Percentiles rank a stretch among this genome's conserved stretches.
These are phyloP conservation scores for Antechinus flavipes DNA, from an alignment of 2,113 vertebrate genomes.

Conservation along the genomic window DNA sequence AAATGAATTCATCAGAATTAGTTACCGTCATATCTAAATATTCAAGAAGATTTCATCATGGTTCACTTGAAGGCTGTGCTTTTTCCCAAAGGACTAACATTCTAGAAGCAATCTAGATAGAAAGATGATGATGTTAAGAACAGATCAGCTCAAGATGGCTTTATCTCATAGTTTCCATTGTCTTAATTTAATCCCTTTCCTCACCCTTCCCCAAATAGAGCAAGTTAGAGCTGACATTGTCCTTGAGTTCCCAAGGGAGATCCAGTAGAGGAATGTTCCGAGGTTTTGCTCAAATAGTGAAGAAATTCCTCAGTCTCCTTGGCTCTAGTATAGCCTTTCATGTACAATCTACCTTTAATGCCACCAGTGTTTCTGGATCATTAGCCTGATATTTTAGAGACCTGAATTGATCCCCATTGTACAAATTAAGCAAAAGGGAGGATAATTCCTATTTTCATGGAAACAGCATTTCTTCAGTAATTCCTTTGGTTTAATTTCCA, in stretches of 20 bases:
- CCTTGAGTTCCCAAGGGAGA: neutral
- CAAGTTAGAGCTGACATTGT: neutral
- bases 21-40: neutral
- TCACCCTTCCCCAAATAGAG: neutral
- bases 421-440: accelerated
- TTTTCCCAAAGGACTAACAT: neutral
- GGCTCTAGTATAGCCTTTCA: neutral
- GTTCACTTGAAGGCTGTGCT: neutral
- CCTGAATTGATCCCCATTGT: neutral
- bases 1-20: neutral
- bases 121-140: neutral
- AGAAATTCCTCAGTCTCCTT: neutral
- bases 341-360: accelerated
- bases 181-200: neutral
- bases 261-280: neutral
- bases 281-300: neutral
- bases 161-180: neutral
- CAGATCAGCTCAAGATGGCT: neutral
- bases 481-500: accelerated
- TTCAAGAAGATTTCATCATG: neutral
- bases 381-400: neutral
- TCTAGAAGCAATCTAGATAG: neutral
- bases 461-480: neutral
- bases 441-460: neutral
- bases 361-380: accelerated